A percentile compares a stretch with the other conserved stretches of the same genome.
Conservation (phyloP, 1,140 invertebrate genomes). For the Drosophila pseudoobscura region DNA sequence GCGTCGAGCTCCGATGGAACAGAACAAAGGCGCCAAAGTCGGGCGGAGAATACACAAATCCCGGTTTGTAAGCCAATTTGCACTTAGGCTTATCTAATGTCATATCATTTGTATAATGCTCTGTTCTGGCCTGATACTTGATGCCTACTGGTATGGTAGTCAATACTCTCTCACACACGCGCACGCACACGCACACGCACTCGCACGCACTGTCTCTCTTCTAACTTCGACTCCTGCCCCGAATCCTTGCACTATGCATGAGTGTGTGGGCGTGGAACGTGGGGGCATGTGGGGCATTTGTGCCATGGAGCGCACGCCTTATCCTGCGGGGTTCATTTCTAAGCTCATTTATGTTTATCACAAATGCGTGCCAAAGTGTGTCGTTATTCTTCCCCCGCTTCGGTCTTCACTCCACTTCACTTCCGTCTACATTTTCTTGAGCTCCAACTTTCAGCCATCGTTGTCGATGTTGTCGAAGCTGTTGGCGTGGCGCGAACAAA, state of each 20-base stretch:
- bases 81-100: slow-evolving; percentile 84
- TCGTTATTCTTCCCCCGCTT: slow-evolving; percentile 68
- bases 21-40: slow-evolving; percentile 23
- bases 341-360: slow-evolving; percentile 84
- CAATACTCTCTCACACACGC: slow-evolving; percentile 34
- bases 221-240: no score
- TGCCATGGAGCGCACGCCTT: slow-evolving; percentile 31
- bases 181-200: neutral
- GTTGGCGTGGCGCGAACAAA: slow-evolving; percentile 63
- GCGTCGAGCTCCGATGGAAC: neutral
- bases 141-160: slow-evolving; percentile 52
- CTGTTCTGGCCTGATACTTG: slow-evolving; percentile 74
- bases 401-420: slow-evolving; percentile 1
- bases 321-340: slow-evolving; percentile 83
- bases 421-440: slow-evolving; percentile 4
- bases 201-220: neutral
- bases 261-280: slow-evolving; percentile 19
- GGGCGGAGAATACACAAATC: slow-evolving; percentile 67
- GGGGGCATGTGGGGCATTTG: slow-evolving; percentile 6
- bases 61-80: slow-evolving; percentile 83
- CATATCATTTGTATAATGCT: slow-evolving; percentile 84
- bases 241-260: slow-evolving; percentile 40
- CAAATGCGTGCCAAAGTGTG: slow-evolving; percentile 83
- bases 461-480: slow-evolving; percentile 26
- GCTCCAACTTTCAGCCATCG: slow-evolving; percentile 1